Conservation (phyloP, 2,888 invertebrate species). For the Elaeidobius kamerunicus region DNA sequence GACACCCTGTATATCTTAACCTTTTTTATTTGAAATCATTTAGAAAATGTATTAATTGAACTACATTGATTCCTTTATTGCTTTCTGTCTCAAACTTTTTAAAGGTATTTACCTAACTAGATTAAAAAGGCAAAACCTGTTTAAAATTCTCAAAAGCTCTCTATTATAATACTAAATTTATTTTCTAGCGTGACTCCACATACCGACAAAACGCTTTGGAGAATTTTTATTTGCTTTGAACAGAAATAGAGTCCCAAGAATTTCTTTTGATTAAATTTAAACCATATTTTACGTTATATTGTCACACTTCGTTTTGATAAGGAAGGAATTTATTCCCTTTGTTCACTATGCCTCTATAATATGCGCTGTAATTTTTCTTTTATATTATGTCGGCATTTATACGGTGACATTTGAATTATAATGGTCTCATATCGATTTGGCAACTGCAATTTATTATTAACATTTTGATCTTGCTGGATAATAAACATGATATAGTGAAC, state of each 20-base stretch:
- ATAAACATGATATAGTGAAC: too few relatives aligned
- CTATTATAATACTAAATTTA: slow-evolving; percentile 7
- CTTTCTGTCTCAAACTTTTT: too few relatives aligned
- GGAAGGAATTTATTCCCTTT: slow-evolving; percentile 12
- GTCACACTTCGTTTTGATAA: slow-evolving; percentile 15
- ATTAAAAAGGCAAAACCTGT: too few relatives aligned
- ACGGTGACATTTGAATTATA: too few relatives aligned
- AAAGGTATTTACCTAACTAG: too few relatives aligned
- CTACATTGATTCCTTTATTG: too few relatives aligned
- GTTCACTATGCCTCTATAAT: background rate
- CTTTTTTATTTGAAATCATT: background rate
- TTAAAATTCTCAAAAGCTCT: too few relatives aligned
- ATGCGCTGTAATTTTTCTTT: background rate
- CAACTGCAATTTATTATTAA: too few relatives aligned
- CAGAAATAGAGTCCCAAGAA: slow-evolving; percentile 13
- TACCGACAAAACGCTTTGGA: slow-evolving; percentile 18
- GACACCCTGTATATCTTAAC: too few relatives aligned
- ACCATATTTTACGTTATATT: slow-evolving; percentile 14
- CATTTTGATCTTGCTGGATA: too few relatives aligned
- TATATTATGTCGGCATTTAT: background rate
- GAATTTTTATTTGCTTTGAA: slow-evolving; percentile 15
- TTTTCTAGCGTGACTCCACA: slow-evolving; percentile 18
- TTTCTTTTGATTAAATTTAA: slow-evolving; percentile 21
- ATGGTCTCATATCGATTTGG: too few relatives aligned
- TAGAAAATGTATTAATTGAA: background rate